Percentiles rank a stretch among this genome's conserved stretches.
These are phyloP conservation scores for Chaenocephalus aceratus DNA, from an alignment of 2,113 vertebrate species.

Conservation along the genomic window DNA sequence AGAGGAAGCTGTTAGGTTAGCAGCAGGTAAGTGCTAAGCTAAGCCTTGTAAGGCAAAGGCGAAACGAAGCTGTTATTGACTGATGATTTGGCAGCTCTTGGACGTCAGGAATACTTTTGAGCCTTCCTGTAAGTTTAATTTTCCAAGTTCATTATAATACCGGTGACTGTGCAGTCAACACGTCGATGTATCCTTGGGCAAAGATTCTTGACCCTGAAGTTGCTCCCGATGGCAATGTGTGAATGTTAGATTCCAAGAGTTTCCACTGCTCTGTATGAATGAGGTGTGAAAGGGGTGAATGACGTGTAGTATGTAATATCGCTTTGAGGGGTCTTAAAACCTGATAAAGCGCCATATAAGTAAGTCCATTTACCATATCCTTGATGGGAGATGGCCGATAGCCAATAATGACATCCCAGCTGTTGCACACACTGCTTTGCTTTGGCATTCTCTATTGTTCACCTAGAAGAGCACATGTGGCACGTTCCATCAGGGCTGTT, in stretches of 20 bases:
- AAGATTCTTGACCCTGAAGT: too few species aligned
- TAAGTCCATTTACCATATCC: background rate
- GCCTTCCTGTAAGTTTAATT: conserved; percentile 9
- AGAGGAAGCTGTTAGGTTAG: background rate
- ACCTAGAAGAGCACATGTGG: background rate
- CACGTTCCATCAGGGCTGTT: background rate
- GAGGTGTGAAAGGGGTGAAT: too few species aligned
- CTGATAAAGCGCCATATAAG: too few species aligned
- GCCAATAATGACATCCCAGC: conserved; percentile 15
- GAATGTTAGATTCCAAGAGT: too few species aligned
- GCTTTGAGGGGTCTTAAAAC: too few species aligned
- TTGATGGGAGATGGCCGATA: conserved; percentile 3
- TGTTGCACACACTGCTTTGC: conserved; percentile 1
- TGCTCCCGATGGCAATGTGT: too few species aligned
- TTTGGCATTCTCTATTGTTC: conserved; percentile 6
- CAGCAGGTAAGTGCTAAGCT: background rate
- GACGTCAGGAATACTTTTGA: background rate
- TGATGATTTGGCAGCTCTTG: background rate
- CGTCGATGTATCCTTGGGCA: too few species aligned
- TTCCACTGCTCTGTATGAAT: too few species aligned
- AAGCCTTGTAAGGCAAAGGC: conserved; percentile 1
- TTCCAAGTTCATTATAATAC: conserved; percentile 10
- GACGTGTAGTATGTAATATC: too few species aligned
- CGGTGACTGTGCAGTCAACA: too few species aligned
- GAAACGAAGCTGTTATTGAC: background rate